Conservation (phyloP, 2,888 invertebrate genomes). For the Amphimallon solstitiale region DNA sequence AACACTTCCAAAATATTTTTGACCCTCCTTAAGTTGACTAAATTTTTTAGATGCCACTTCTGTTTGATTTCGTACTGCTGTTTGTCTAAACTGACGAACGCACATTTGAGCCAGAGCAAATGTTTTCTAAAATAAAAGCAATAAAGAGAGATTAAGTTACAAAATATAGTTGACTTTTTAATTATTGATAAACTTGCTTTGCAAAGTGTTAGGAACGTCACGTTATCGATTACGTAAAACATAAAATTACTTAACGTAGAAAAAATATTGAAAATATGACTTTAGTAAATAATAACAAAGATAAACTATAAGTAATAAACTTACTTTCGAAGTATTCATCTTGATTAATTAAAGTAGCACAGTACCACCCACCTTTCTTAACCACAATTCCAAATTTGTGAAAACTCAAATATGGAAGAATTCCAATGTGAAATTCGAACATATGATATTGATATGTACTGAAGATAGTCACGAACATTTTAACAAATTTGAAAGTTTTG, state of each 20-base stretch:
- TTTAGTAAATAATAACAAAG: not conserved
- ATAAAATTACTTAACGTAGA: not conserved
- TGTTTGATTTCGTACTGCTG: slow-evolving; percentile 27
- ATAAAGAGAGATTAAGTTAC: not conserved
- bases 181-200: not conserved
- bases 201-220: not conserved
- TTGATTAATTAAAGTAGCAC: not conserved
- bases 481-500: too few species aligned
- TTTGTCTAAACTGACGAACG: slow-evolving; percentile 36
- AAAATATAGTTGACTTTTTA: not conserved
- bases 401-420: slow-evolving; percentile 38
- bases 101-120: slow-evolving; percentile 33
- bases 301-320: not conserved
- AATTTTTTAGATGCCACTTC: slow-evolving; percentile 29
- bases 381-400: slow-evolving; percentile 22
- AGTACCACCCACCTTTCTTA: not conserved
- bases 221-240: slow-evolving; percentile 35
- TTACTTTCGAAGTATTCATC: slow-evolving; percentile 36
- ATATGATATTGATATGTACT: slow-evolving; percentile 21
- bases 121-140: slow-evolving; percentile 31
- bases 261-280: slow-evolving; percentile 19
- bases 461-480: slow-evolving; percentile 1
- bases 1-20: slow-evolving; percentile 33
- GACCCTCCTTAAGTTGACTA: slow-evolving; percentile 18
- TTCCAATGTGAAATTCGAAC: slow-evolving; percentile 35